A percentile compares a stretch with the other conserved stretches of the same genome.
Conservation (phyloP, 2,888 invertebrate genomes). For the Eilema sororculum region DNA sequence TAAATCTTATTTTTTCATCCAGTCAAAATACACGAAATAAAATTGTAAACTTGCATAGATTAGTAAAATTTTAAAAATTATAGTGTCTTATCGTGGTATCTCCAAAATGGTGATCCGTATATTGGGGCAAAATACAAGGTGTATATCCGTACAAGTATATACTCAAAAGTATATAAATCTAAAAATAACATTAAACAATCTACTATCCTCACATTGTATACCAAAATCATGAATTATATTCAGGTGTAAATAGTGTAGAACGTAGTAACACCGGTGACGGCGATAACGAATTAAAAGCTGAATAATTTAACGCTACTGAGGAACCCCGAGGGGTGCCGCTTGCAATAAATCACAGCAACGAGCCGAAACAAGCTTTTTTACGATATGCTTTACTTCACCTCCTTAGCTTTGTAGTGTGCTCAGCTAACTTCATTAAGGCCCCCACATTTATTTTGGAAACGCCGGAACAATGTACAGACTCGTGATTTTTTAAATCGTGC, state of each 20-base stretch:
- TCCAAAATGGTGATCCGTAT: too few species aligned
- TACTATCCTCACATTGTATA: slow-evolving; percentile 52
- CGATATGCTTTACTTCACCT: slow-evolving; percentile 83
- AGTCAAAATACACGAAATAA: too few species aligned
- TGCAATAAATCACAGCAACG: slow-evolving; percentile 81
- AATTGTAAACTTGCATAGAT: too few species aligned
- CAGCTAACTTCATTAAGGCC: slow-evolving; percentile 77
- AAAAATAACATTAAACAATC: slow-evolving; percentile 30
- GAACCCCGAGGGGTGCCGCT: slow-evolving; percentile 65
- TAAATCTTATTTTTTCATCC: too few species aligned
- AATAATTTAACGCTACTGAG: slow-evolving; percentile 83
- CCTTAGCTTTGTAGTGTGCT: slow-evolving; percentile 73
- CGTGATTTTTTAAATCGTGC: slow-evolving; percentile 71
- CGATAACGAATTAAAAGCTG: slow-evolving; percentile 86
- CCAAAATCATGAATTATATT: slow-evolving; percentile 78
- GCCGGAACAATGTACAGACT: slow-evolving; percentile 73
- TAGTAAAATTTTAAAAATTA: too few species aligned
- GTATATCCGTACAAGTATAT: too few species aligned
- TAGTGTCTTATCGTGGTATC: too few species aligned
- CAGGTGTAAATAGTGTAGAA: slow-evolving; percentile 81
- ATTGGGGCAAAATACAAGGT: too few species aligned
- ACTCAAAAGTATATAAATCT: neutral
- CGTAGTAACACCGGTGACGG: slow-evolving; percentile 76
- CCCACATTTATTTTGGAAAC: slow-evolving; percentile 66
- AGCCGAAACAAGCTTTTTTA: slow-evolving; percentile 76